phyloP scores from a whole-genome alignment of 2,113 vertebrate species.

The Trachemys scripta region DNA sequence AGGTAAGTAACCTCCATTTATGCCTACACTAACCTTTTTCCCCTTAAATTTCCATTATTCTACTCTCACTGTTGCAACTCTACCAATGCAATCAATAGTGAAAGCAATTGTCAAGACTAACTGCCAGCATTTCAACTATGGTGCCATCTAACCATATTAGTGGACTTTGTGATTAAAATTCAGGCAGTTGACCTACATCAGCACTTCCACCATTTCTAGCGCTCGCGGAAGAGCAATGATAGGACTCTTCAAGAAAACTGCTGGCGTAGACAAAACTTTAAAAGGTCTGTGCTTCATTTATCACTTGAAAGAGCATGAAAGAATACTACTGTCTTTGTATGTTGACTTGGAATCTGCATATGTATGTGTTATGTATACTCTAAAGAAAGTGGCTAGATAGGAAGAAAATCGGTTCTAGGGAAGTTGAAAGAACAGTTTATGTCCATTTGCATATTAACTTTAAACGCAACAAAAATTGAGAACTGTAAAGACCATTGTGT shows the following conservation, averaged over 20 bases:
- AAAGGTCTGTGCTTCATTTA: background rate
- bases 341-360: constrained; percentile 7
- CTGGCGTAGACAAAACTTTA: background rate
- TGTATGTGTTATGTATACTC: background rate
- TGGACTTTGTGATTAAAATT: background rate
- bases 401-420: background rate
- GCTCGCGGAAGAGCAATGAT: background rate
- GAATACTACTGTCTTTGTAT: background rate
- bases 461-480: background rate
- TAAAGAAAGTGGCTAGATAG: background rate
- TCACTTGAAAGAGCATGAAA: background rate
- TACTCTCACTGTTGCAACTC: background rate
- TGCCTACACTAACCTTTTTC: background rate
- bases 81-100: background rate
- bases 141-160: background rate
- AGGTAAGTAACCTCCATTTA: background rate
- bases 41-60: background rate
- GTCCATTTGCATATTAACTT: background rate
- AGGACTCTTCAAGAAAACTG: background rate
- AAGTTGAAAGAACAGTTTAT: background rate
- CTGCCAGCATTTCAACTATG: accelerated
- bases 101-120: background rate
- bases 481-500: background rate
- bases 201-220: background rate
- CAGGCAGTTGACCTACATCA: background rate